These are phyloP conservation scores for Trialeurodes vaporariorum DNA, from an alignment of 1,140 invertebrate species.

Conservation along the genomic window DNA sequence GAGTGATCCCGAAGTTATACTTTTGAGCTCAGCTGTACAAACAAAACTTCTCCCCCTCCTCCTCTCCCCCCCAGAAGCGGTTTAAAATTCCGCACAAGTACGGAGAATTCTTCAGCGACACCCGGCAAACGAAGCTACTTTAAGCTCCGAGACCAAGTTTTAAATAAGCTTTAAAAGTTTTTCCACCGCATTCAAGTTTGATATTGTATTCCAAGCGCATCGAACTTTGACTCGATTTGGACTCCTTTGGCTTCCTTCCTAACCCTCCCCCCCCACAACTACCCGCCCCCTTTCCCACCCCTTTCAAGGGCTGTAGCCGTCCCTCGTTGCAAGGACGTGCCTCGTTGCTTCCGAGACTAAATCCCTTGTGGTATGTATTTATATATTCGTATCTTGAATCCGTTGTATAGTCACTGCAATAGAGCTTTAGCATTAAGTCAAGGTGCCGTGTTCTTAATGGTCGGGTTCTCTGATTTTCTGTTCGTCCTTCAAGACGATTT, in stretches of 20 bases:
- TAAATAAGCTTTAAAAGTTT: not conserved
- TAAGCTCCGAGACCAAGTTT: not conserved
- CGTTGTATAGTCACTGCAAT: too few species aligned
- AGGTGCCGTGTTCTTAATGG: too few species aligned
- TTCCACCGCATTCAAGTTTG: not conserved
- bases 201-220: not conserved
- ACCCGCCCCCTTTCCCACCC: too few species aligned
- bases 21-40: not conserved
- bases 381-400: not conserved
- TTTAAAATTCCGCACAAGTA: not conserved
- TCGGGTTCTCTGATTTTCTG: too few species aligned
- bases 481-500: too few species aligned
- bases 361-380: not conserved
- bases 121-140: not conserved
- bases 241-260: not conserved
- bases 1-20: too few species aligned
- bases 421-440: too few species aligned
- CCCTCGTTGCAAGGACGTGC: not conserved
- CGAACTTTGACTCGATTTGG: not conserved
- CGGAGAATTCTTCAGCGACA: not conserved
- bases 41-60: too few species aligned
- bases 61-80: not conserved
- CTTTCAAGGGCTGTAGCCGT: too few species aligned
- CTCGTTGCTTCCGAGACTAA: not conserved
- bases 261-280: too few species aligned